Base-by-base conservation (phyloP, 2,113 vertebrate species). In the Pteronura brasiliensis region DNA sequence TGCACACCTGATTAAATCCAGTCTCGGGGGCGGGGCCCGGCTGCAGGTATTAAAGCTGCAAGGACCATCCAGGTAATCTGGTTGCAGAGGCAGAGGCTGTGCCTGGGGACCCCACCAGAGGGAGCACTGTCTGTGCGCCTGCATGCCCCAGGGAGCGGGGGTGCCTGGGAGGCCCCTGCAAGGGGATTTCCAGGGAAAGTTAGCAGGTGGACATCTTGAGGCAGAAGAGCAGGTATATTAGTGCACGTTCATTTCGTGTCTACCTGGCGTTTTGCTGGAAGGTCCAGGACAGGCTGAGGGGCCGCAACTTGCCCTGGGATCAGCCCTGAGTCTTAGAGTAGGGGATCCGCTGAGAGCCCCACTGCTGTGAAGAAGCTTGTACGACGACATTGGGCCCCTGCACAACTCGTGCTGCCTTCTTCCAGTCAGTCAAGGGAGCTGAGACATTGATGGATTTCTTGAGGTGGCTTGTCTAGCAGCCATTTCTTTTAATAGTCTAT, bases 101-200 rank as follows among this genome's bases (percentile, higher is more conserved):
- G 14, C 23, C n/a, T 10, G 29, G 47, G 17, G 25, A 23, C 65
- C 21, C 23, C 39, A 9, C 76, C 42, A 47, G 85, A 77, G 74
- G 42, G 13, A 88, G 34, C 27, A 21, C 25, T 80, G 27, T 12
- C 63, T 0, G 0, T 59, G 55, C 25, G 8, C 27, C 12, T 39
- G 61, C 31, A 1, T 0, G 15, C n/a, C 7, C 11, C 11, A 7
- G 1, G 11, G 47, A 29, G 57, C 13, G 3, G 23, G 17, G 31
- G 55, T 34, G 36, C 25, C n/a, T 67, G 57, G 9, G 57, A 34
- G 20, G 83, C 42, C 55, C 13, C 18, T n/a, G 14, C 36, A n/a
- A 55, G 29, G 57, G 34, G 39, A 6, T 36, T 49, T 74, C 23
- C 8, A 2, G 31, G 83, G 25, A 83, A 10, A 72, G 36, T 57